Evolutionary conservation across 2,888 invertebrate species (phyloP), one percentile per base, ranked within the genome.

Genomic region (Ellobium chinense): DNA sequence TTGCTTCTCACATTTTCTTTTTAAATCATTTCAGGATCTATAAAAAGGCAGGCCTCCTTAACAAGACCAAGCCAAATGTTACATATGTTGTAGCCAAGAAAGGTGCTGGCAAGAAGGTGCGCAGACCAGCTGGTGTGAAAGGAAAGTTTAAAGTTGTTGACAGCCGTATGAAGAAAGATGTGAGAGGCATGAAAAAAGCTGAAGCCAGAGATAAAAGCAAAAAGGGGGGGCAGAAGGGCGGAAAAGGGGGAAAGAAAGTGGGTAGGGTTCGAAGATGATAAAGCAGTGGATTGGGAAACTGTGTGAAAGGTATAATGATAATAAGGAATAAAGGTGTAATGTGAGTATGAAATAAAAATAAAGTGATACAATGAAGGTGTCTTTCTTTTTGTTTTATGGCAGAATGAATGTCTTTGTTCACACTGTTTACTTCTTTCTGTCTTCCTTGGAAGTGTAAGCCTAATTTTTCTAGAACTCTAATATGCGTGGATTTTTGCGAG

Each of bases 61-160:
- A 87, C 27, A 87, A 90, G 54, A 97, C 97, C 84, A 98, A 97
- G 93, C 96, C 96, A 92, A 97, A 98, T 93, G 94, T 98, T 0
- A 96, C 96, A 0, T 99, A 99, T 91, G 97, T 99, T 0, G 98
- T 99, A 0, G 96, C 98, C 46, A 98, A 97, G 92, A 99, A 97
- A 79, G 91, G 91, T 21, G 87, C 86, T n/a, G 93, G 96, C 0
- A 97, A 97, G 90, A 94, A 95, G 75, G 95, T 96, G 81, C 94
- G 95, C 73, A 94, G 98, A 85, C 98, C 98, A 9, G 93, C 95
- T 0, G 98, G 98, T 62, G 96, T 98, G 31, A 97, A 97, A 93
- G 99, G 99, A 7, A 96, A 95, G 46, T 99, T 96, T 93, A 97
- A 96, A 93, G 96, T 98, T n/a, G 99, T 99, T 5, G 99, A 99